phyloP scores from a whole-genome alignment of 2,113 vertebrate genomes.

The Cynopterus brachyotis region DNA sequence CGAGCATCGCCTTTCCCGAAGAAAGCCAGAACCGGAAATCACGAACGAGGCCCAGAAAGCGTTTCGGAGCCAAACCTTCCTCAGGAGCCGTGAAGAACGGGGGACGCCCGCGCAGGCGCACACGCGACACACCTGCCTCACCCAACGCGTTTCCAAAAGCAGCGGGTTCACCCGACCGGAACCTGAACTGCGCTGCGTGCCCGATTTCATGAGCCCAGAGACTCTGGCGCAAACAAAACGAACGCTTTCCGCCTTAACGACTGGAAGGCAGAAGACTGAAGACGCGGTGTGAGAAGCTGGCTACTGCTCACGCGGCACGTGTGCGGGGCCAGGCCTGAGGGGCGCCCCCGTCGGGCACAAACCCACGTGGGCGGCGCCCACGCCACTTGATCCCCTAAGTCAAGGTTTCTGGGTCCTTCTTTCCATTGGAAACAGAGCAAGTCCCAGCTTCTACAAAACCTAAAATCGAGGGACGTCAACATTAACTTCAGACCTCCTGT shows the following conservation, averaged over 20 bases:
- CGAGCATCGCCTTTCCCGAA: background rate
- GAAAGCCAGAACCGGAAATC: background rate
- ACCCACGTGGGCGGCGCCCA: no score
- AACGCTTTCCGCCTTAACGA: background rate
- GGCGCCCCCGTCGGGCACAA: background rate
- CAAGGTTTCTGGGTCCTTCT: background rate
- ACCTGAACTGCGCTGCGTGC: accelerated
- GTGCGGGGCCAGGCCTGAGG: background rate
- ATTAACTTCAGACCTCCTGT: accelerated
- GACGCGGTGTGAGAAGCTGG: background rate
- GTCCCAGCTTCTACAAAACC: background rate
- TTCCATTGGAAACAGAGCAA: background rate
- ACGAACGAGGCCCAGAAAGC: background rate
- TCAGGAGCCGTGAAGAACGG: background rate
- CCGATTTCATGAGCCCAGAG: no score
- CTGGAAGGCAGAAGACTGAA: background rate
- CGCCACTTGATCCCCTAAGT: background rate
- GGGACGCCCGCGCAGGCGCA: no score
- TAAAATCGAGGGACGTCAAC: no score
- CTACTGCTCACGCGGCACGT: background rate
- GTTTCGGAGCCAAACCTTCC: background rate
- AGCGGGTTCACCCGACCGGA: background rate
- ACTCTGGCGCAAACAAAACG: background rate
- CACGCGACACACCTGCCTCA: no score
- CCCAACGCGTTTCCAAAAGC: no score